Evolutionary conservation across 2,888 invertebrate genomes (phyloP).

Genomic region (Zaprionus obscuricornis): DNA sequence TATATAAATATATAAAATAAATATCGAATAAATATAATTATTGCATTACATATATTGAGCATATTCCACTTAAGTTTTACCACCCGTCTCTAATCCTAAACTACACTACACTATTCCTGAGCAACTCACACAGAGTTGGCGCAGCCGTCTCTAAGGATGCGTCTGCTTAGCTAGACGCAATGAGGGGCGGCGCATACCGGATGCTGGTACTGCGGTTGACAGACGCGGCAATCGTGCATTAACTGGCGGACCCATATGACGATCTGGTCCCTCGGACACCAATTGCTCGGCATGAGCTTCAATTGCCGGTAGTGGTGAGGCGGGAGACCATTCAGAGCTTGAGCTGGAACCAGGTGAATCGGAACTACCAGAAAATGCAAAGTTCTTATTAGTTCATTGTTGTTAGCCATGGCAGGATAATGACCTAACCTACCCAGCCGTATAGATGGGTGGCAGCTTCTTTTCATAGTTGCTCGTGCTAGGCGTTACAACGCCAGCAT

Average conservation of each 20-base stretch:
- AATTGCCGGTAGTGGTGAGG: conserved; percentile 81
- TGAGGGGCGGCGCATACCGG: conserved; percentile 53
- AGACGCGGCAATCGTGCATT: conserved; percentile 80
- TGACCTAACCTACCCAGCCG: conserved; percentile 79
- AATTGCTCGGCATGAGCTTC: conserved; percentile 59
- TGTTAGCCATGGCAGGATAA: not conserved
- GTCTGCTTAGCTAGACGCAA: conserved; percentile 58
- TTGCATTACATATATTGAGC: conserved; percentile 28
- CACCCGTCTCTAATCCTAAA: conserved; percentile 18
- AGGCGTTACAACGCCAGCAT: conserved; percentile 87
- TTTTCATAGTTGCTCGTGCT: conserved; percentile 79
- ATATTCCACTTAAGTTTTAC: not conserved
- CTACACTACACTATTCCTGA: conserved; percentile 58
- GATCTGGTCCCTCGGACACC: conserved; percentile 70
- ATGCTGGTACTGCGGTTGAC: conserved; percentile 42
- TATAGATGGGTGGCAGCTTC: conserved; percentile 83
- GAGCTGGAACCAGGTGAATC: conserved; percentile 83
- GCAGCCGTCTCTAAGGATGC: conserved; percentile 48
- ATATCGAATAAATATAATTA: conserved; percentile 14
- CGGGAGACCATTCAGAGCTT: conserved; percentile 83
- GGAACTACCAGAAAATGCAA: conserved; percentile 61
- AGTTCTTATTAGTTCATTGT: not conserved
- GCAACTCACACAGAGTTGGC: conserved; percentile 43
- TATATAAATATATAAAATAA: too few species aligned
- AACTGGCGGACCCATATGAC: conserved; percentile 82